Percentiles rank a stretch among this genome's conserved stretches.
phyloP scores from a whole-genome alignment of 2,113 vertebrate species.

The Athene noctua region DNA sequence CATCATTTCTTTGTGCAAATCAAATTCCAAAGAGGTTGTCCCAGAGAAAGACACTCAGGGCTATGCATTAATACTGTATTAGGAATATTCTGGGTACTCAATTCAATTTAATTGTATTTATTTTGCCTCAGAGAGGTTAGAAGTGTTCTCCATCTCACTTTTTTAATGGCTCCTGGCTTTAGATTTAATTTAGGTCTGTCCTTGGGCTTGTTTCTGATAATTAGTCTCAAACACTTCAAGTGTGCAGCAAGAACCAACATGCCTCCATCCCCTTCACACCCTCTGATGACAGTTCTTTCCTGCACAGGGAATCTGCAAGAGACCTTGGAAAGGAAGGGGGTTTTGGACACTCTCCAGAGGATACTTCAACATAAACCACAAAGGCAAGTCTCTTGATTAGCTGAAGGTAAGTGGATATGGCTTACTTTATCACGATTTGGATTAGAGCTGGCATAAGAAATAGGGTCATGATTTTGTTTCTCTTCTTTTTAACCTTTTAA shows the following conservation, averaged over 20 bases:
- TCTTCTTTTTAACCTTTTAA: neutral
- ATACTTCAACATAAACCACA: neutral
- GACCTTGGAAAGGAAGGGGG: neutral
- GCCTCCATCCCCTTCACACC: neutral
- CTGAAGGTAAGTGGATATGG: neutral
- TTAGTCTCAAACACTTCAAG: neutral
- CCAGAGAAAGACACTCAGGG: neutral
- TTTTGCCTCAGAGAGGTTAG: constrained; percentile 24
- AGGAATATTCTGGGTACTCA: neutral
- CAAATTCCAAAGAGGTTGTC: neutral
- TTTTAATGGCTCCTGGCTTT: constrained; percentile 3
- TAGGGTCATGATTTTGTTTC: neutral
- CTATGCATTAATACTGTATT: constrained; percentile 6
- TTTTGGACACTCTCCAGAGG: constrained; percentile 16
- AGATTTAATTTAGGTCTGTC: constrained; percentile 2
- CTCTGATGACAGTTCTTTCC: neutral
- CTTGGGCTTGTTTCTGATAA: neutral
- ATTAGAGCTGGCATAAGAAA: neutral
- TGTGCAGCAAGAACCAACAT: neutral
- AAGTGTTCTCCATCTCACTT: neutral
- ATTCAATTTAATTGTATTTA: constrained; percentile 31
- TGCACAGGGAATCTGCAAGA: neutral
- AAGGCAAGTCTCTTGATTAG: neutral
- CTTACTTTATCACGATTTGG: neutral
- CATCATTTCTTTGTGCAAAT: neutral